Conservation (phyloP, 2,113 vertebrate genomes). For the Stigmatopora nigra region DNA sequence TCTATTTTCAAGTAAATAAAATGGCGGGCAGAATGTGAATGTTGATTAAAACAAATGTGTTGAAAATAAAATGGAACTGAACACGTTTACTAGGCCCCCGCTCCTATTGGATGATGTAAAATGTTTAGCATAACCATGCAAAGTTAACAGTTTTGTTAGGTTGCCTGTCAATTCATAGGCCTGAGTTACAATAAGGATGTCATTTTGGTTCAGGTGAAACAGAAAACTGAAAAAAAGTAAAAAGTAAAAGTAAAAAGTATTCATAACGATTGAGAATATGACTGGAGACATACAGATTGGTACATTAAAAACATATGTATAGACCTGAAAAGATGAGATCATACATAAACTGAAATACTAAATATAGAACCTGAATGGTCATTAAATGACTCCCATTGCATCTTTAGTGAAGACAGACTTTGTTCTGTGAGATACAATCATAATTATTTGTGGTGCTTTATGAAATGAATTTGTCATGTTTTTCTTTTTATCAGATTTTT, state of each 20-base stretch:
- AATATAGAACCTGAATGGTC: conserved; percentile 22
- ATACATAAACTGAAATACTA: conserved; percentile 7
- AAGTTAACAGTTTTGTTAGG: conserved; percentile 16
- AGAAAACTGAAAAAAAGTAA: not conserved
- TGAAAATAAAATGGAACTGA: not conserved
- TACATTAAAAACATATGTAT: conserved; percentile 27
- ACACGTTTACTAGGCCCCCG: not conserved
- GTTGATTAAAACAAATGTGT: conserved; percentile 17
- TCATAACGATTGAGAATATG: too few species aligned
- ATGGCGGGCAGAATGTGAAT: conserved; percentile 45
- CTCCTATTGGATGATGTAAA: not conserved
- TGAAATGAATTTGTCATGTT: too few species aligned
- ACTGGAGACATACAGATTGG: conserved; percentile 10
- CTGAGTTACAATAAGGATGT: conserved; percentile 24
- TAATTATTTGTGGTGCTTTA: not conserved
- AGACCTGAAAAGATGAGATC: not conserved
- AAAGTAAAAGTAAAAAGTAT: too few species aligned
- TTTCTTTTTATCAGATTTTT: not conserved
- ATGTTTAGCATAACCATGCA: conserved; percentile 6
- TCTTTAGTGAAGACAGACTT: conserved; percentile 40
- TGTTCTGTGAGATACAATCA: conserved; percentile 44
- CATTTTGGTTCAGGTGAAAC: conserved; percentile 18
- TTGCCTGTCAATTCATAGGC: conserved; percentile 37
- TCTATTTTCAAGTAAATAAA: conserved; percentile 32
- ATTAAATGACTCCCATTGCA: conserved; percentile 28